Percentiles rank a stretch among this genome's conserved stretches.
These are phyloP conservation scores for Monopis laevigella DNA, from an alignment of 2,888 invertebrate genomes.

Conservation along the genomic window DNA sequence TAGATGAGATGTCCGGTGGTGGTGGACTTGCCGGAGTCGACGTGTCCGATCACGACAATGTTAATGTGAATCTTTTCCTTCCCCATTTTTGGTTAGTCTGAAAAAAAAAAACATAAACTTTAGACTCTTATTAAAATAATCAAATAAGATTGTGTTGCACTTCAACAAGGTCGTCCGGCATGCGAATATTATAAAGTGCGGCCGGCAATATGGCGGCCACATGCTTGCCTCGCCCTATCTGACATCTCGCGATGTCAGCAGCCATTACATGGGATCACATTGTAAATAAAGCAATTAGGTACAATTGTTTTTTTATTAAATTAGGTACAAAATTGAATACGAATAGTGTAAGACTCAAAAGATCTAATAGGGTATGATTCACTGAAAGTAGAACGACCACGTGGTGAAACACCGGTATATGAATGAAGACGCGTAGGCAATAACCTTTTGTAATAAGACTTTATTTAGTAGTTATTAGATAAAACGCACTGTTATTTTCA, in stretches of 20 bases:
- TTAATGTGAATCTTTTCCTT: constrained; percentile 99
- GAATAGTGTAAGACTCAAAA: neutral
- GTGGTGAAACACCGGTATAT: constrained; percentile 55
- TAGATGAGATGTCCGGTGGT: constrained; percentile 99
- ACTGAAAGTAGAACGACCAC: constrained; percentile 37
- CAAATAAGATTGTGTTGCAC: neutral
- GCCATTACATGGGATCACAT: too few species aligned
- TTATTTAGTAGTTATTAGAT: too few species aligned
- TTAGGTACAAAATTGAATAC: too few species aligned
- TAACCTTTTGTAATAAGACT: too few species aligned
- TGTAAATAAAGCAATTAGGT: neutral
- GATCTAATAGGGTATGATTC: neutral
- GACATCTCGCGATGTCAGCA: constrained; percentile 61
- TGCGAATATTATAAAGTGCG: constrained; percentile 25
- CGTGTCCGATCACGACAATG: constrained; percentile 99
- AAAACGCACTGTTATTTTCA: too few species aligned
- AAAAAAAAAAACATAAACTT: constrained; percentile 34
- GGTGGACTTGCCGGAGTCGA: constrained; percentile 99
- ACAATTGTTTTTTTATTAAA: too few species aligned
- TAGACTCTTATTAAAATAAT: constrained; percentile 12
- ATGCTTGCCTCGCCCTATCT: constrained; percentile 67
- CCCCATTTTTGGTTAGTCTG: constrained; percentile 82
- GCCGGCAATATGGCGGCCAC: constrained; percentile 66
- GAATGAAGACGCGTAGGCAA: constrained; percentile 66
- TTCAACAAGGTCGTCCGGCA: constrained; percentile 55